These are phyloP conservation scores for Actinostola sp. DNA, from an alignment of 92 coral and sea anemone species.

Conservation along the genomic window DNA sequence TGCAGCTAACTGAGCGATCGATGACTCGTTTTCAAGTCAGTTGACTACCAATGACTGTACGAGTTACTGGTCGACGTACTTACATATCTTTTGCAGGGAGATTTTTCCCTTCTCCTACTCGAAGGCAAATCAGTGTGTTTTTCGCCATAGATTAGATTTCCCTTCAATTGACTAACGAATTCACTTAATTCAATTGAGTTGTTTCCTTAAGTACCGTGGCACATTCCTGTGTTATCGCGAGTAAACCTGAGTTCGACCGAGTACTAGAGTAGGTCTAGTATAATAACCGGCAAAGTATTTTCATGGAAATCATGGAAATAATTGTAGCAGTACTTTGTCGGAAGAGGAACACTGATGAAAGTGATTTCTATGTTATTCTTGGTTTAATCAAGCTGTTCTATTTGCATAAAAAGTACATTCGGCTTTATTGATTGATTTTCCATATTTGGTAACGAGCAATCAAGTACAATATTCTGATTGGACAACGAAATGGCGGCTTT, in stretches of 20 bases:
- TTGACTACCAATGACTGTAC: no score
- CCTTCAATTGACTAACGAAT: background rate
- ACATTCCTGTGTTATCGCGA: no score
- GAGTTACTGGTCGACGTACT: slow-evolving; percentile 31
- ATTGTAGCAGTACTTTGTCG: no score
- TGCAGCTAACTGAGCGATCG: background rate
- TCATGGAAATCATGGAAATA: no score
- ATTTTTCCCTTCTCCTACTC: slow-evolving; percentile 89
- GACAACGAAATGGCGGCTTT: background rate
- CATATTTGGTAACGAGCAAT: background rate
- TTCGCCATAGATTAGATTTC: slow-evolving; percentile 43
- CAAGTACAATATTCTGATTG: background rate
- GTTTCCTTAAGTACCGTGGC: no score
- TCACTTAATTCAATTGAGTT: background rate
- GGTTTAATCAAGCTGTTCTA: no score
- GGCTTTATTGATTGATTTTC: background rate
- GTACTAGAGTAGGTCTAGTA: background rate
- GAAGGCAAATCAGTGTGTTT: slow-evolving; percentile 72
- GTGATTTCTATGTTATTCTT: no score
- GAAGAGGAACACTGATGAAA: no score
- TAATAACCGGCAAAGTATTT: no score
- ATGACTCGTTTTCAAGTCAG: background rate
- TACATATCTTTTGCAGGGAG: slow-evolving; percentile 93
- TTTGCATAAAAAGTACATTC: background rate
- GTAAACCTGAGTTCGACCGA: background rate